Conservation (phyloP, 2,113 vertebrate genomes). For the Malurus cyaneus region DNA sequence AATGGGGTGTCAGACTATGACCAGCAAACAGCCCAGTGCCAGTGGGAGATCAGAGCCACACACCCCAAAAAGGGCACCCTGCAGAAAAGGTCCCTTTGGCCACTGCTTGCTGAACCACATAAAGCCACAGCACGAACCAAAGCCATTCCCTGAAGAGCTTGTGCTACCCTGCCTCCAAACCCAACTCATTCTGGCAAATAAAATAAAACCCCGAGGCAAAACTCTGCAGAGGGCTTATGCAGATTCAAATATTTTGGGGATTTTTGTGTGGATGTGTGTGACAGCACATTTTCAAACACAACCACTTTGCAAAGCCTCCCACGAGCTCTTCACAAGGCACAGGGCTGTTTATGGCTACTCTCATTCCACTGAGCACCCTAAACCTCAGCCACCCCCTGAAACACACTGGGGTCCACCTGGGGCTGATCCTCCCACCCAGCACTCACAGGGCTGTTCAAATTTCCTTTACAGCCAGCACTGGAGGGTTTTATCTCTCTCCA, state of each 20-base stretch:
- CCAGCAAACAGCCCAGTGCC: rapidly evolving
- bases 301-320: slow-evolving; percentile 32
- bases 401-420: rapidly evolving
- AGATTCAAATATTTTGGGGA: slow-evolving; percentile 29
- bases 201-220: background rate
- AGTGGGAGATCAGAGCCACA: background rate
- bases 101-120: background rate
- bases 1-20: background rate
- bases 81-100: background rate
- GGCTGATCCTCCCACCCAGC: background rate
- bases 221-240: background rate
- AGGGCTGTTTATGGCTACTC: background rate
- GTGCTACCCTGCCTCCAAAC: background rate
- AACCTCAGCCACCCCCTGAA: background rate
- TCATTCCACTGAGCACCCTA: rapidly evolving
- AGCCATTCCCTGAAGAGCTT: background rate
- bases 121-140: background rate
- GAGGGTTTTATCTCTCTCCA: background rate
- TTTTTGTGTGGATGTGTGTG: slow-evolving; percentile 45
- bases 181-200: background rate
- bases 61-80: background rate
- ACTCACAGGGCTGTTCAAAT: background rate
- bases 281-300: slow-evolving; percentile 23
- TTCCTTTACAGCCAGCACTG: background rate
- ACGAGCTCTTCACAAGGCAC: background rate